Percentiles rank a stretch among this genome's conserved stretches.
Evolutionary conservation across 1,140 invertebrate genomes (phyloP).

Genomic region (Mactra quadrangularis): DNA sequence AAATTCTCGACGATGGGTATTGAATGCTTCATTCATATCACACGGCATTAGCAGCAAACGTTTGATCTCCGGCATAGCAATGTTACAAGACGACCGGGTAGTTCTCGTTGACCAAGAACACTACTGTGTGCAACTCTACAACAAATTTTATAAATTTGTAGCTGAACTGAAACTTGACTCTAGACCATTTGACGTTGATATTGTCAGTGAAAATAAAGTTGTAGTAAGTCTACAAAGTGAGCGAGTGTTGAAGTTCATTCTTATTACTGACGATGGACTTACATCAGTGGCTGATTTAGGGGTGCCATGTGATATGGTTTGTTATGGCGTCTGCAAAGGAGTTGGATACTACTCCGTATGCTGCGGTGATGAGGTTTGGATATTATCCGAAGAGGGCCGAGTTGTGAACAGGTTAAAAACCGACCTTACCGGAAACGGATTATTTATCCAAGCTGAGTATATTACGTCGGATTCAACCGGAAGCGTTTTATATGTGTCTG

Average conservation of each 20-base stretch:
- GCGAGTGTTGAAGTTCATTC: conserved; percentile 53
- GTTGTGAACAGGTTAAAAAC: conserved; percentile 40
- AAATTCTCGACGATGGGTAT: conserved; percentile 45
- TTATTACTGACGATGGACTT: conserved; percentile 28
- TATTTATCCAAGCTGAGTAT: conserved; percentile 58
- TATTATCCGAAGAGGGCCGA: conserved; percentile 49
- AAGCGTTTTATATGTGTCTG: conserved; percentile 33
- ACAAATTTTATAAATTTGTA: conserved; percentile 29
- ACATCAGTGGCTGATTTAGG: conserved; percentile 51
- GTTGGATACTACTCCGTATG: conserved; percentile 47
- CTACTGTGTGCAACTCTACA: conserved; percentile 45
- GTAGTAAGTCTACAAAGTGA: conserved; percentile 61
- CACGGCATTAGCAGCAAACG: conserved; percentile 43
- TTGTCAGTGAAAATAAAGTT: conserved; percentile 42
- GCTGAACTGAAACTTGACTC: conserved; percentile 52
- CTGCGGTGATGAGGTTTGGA: conserved; percentile 58
- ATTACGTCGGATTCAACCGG: conserved; percentile 24
- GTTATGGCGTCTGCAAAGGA: conserved; percentile 44
- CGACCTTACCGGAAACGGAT: conserved; percentile 15
- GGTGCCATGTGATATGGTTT: conserved; percentile 54
- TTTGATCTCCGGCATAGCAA: conserved; percentile 35
- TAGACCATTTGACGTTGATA: conserved; percentile 52
- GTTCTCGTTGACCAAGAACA: conserved; percentile 57
- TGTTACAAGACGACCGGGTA: conserved; percentile 35
- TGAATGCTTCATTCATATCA: conserved; percentile 36